Evolutionary conservation across 2,888 invertebrate genomes (phyloP).

Genomic region (Penaeus monodon): DNA sequence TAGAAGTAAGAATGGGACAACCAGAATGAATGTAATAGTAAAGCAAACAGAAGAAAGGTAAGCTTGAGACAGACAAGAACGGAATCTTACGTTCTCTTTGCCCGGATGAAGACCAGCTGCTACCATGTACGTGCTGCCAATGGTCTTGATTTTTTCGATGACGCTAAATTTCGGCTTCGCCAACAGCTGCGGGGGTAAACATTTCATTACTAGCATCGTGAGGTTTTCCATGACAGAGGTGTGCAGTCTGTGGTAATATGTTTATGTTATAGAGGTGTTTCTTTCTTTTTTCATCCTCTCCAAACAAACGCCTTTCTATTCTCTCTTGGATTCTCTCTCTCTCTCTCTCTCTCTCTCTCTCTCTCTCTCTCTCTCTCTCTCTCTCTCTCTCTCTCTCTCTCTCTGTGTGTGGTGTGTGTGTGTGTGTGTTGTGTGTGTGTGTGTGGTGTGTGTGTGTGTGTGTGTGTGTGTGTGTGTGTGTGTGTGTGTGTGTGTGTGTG

Average conservation of each 20-base stretch:
- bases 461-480: no score
- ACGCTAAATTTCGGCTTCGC: conserved; percentile 94
- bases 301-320: no score
- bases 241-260: conserved; percentile 9
- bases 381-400: background rate
- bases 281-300: no score
- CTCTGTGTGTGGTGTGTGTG: no score
- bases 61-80: conserved; percentile 61
- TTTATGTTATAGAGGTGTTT: background rate
- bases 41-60: no score
- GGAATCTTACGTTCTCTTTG: conserved; percentile 82
- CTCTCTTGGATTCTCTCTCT: no score
- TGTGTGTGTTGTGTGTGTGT: no score
- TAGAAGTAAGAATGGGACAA: no score
- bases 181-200: conserved; percentile 77
- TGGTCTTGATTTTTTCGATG: conserved; percentile 98
- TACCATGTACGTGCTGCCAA: conserved; percentile 98
- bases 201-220: background rate
- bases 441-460: no score
- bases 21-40: no score
- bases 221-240: conserved; percentile 66
- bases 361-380: background rate
- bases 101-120: conserved; percentile 93
- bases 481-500: no score
- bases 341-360: no score